Conservation (phyloP, 2,797 vertebrate genomes). For the Clamator glandarius region DNA sequence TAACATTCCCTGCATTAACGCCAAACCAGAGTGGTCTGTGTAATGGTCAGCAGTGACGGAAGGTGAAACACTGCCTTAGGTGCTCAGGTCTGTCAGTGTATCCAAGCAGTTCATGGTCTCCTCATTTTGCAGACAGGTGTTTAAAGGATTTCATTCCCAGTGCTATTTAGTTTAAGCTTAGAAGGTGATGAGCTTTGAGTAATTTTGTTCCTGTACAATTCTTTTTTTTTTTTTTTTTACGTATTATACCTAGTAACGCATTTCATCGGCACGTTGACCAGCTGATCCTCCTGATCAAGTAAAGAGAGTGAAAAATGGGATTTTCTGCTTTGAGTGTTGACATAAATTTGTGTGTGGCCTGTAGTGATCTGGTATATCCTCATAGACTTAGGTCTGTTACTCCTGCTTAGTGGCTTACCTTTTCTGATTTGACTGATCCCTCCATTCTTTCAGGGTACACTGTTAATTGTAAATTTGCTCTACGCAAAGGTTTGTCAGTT, state of each 20-base stretch:
- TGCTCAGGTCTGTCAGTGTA: accelerated
- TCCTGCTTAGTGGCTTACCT: conserved; percentile 8
- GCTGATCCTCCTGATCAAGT: not conserved
- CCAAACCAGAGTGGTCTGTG: not conserved
- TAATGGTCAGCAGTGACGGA: accelerated
- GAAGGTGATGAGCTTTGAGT: not conserved
- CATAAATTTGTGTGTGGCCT: not conserved
- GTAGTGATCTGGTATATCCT: not conserved
- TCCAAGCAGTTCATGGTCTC: not conserved
- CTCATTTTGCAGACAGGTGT: not conserved
- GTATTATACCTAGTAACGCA: not conserved
- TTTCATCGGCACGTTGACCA: not conserved
- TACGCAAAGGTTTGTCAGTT: conserved; percentile 8
- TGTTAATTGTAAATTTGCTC: conserved; percentile 39
- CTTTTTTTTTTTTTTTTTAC: not conserved
- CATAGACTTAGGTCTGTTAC: conserved; percentile 27
- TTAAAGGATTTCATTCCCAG: not conserved
- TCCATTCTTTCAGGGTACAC: not conserved
- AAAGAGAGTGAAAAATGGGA: not conserved
- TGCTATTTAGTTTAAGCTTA: not conserved
- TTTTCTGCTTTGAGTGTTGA: not conserved
- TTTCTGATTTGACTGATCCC: not conserved
- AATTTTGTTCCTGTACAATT: not conserved
- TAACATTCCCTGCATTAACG: not conserved
- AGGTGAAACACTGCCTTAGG: not conserved